These are phyloP conservation scores for Falco naumanni DNA, from an alignment of 2,797 vertebrate species.

Conservation along the genomic window DNA sequence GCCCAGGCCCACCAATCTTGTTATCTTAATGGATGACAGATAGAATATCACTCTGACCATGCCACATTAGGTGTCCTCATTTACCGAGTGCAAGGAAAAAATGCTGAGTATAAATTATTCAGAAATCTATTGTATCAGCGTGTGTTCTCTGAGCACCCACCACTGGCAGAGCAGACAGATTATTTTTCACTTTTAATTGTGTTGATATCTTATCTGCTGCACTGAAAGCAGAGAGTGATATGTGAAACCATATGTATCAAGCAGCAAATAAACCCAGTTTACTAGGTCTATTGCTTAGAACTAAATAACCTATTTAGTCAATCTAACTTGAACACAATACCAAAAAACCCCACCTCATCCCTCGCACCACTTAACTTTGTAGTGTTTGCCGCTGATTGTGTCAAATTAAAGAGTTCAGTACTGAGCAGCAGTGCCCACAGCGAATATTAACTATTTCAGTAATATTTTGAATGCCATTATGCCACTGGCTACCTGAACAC, in stretches of 20 bases:
- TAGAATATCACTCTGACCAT: conserved; percentile 78
- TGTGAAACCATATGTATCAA: conserved; percentile 77
- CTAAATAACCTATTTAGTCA: conserved; percentile 74
- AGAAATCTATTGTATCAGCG: conserved; percentile 79
- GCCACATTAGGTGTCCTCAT: conserved; percentile 86
- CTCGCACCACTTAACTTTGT: conserved; percentile 20
- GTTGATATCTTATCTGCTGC: conserved; percentile 88
- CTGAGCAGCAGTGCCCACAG: not conserved
- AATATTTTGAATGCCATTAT: not conserved
- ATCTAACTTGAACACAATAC: conserved; percentile 28
- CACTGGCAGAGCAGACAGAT: conserved; percentile 80
- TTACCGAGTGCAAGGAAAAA: conserved; percentile 89
- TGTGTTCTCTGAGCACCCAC: conserved; percentile 86
- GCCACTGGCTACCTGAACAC: not conserved
- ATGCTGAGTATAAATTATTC: conserved; percentile 88
- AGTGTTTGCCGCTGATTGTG: not conserved
- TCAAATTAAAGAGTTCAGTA: conserved; percentile 17
- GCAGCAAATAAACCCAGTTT: conserved; percentile 63
- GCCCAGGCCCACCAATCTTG: conserved; percentile 84
- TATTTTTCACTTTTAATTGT: conserved; percentile 93
- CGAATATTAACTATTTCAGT: conserved; percentile 32
- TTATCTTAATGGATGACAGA: conserved; percentile 91
- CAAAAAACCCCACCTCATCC: not conserved
- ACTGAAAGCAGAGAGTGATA: conserved; percentile 86
- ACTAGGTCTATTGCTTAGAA: conserved; percentile 76